Base-by-base conservation (phyloP, 1,140 invertebrate species). In the Danaus plexippus region DNA sequence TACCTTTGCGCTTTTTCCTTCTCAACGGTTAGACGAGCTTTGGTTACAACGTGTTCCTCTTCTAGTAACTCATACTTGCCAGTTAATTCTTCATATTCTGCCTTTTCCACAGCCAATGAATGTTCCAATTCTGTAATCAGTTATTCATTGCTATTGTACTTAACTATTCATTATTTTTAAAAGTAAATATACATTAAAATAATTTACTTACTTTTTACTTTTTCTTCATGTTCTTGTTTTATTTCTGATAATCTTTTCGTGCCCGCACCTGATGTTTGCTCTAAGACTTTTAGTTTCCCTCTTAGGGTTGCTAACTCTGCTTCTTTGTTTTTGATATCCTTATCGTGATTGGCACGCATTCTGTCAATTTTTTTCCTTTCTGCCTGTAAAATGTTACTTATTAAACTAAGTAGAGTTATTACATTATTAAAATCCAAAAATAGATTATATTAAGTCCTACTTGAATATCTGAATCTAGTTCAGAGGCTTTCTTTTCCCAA, bases 1-100 rank as follows among this genome's bases (percentile, higher is more conserved):
- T 9, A 90, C 89, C 85, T 84, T 72, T 88, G 85, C 5, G 84
- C 85, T 64, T 89, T 89, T 88, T 95, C 91, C 67, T 94, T 95
- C 76, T 96, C 93, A 43, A 91, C 91, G 6, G 93, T 92, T 1
- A 95, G 81, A 80, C 93, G 90, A 11, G 92, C 90, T 78, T 95
- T 95, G 50, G 92, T 92, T 0, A 93, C 89, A 0, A 94, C 92
- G 64, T 94, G 93, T 71, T 95, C 94, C 76, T 95, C 94, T 71
- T 93, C 92, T n/a, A 97, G 81, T 57, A 93, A 88, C 70, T 95
- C 94, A 79, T 95, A 94, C 77, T 94, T 95, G 3, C 88, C 87
- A 22, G 93, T 95, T 8, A 96, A 84, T 64, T 95, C 94, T 59
- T 94, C 92, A 76, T 93, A 94, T 63, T 94, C 92, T 58, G 92